Evolutionary conservation across 2,888 invertebrate genomes (phyloP).

Genomic region (Invenusta paracnida): DNA sequence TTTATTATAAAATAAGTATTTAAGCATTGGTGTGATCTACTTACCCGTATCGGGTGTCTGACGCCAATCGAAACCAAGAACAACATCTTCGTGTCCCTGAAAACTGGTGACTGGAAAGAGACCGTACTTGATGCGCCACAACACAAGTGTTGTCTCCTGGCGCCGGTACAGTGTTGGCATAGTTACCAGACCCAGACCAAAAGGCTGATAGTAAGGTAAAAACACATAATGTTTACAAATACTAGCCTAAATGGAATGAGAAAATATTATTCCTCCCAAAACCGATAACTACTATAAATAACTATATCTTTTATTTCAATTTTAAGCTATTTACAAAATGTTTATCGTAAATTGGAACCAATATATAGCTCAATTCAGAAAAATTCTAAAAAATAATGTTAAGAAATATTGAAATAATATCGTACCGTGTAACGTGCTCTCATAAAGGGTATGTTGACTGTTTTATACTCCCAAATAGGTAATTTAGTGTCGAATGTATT

Average conservation of each 20-base stretch:
- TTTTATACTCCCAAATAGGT: not conserved
- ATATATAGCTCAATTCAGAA: too few species aligned
- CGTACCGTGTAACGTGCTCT: slow-evolving; percentile 3
- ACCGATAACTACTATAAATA: too few species aligned
- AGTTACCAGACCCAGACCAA: slow-evolving; percentile 2
- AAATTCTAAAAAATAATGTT: too few species aligned
- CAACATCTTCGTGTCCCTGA: slow-evolving; percentile 14
- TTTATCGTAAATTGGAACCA: too few species aligned
- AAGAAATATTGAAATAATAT: too few species aligned
- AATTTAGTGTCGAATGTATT: not conserved
- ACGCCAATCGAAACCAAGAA: slow-evolving; percentile 34
- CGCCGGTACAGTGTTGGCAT: not conserved
- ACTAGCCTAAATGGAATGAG: not conserved
- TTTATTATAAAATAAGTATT: not conserved
- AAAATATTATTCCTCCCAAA: too few species aligned
- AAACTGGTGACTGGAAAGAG: not conserved
- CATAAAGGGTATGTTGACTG: not conserved
- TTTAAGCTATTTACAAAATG: too few species aligned
- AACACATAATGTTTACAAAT: not conserved
- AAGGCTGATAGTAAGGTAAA: not conserved
- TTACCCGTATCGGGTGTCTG: not conserved
- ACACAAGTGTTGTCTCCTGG: not conserved
- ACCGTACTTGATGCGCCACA: slow-evolving; percentile 16
- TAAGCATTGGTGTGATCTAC: too few species aligned
- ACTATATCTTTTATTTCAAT: not conserved